Conservation (phyloP, 2,797 vertebrate genomes). For the Bovichtus diacanthus region DNA sequence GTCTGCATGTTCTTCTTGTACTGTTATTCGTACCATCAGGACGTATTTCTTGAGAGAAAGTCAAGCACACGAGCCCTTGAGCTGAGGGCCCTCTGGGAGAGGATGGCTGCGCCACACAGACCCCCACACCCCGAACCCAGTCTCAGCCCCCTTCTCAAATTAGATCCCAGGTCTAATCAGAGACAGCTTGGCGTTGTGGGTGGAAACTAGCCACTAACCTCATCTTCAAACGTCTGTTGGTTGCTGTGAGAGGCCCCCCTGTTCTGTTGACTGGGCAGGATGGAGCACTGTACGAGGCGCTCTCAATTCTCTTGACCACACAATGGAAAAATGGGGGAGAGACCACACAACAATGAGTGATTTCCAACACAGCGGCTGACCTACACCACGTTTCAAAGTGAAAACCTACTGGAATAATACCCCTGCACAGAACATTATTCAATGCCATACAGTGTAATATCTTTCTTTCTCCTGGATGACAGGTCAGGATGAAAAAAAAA, state of each 20-base stretch:
- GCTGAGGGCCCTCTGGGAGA: constrained; percentile 65
- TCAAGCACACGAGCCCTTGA: constrained; percentile 67
- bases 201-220: constrained; percentile 85
- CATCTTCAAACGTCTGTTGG: constrained; percentile 81
- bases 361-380: constrained; percentile 72
- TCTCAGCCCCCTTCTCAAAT: constrained; percentile 78
- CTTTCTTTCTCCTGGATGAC: constrained; percentile 32
- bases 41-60: constrained; percentile 72
- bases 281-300: constrained; percentile 64
- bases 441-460: constrained; percentile 33
- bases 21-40: constrained; percentile 55
- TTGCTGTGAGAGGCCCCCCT: constrained; percentile 74
- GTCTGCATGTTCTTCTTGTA: constrained; percentile 44
- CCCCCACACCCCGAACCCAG: constrained; percentile 63
- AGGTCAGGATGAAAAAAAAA: constrained; percentile 22
- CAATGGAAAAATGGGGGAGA: constrained; percentile 77
- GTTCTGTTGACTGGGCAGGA: constrained; percentile 78
- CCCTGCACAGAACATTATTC: constrained; percentile 35
- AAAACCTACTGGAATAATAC: constrained; percentile 49
- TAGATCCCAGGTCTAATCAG: constrained; percentile 85
- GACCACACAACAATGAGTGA: constrained; percentile 80
- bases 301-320: constrained; percentile 78
- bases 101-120: constrained; percentile 64
- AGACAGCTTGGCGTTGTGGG: constrained; percentile 83
- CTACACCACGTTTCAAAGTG: constrained; percentile 51